Percentiles rank a stretch among this genome's conserved stretches.
Conservation (phyloP, 2,113 vertebrate genomes). For the Nipponia nippon region DNA sequence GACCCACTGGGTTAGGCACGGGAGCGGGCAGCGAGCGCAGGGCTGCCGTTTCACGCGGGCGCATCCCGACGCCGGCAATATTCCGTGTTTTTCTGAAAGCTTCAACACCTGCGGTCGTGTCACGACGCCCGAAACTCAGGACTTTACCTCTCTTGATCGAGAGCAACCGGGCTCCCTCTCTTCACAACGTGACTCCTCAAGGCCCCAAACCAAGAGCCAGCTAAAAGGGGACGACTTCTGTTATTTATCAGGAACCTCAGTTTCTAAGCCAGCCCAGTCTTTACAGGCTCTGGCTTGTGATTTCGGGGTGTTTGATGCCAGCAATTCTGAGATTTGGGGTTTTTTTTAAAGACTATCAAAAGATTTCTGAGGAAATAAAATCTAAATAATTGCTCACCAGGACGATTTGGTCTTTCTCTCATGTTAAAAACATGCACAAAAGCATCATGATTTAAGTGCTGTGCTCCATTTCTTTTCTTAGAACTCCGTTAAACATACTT, state of each 20-base stretch:
- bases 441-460: background rate
- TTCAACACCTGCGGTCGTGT: background rate
- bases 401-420: background rate
- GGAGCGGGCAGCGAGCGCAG: background rate
- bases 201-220: too few species aligned
- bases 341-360: background rate
- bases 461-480: background rate
- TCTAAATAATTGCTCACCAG: too few species aligned
- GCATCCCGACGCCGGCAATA: fast-evolving
- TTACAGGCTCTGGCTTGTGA: background rate
- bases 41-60: background rate
- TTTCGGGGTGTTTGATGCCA: background rate
- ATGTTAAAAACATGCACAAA: background rate
- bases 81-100: background rate
- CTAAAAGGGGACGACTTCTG: background rate
- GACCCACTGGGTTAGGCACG: too few species aligned
- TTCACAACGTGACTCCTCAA: too few species aligned
- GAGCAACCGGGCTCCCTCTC: background rate
- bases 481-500: background rate
- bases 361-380: background rate
- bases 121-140: fast-evolving
- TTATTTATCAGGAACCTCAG: background rate
- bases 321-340: too few species aligned
- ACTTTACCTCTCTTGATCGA: background rate
- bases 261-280: background rate